phyloP scores from a whole-genome alignment of 2,113 vertebrate genomes.

The Rhabdornis inornatus region DNA sequence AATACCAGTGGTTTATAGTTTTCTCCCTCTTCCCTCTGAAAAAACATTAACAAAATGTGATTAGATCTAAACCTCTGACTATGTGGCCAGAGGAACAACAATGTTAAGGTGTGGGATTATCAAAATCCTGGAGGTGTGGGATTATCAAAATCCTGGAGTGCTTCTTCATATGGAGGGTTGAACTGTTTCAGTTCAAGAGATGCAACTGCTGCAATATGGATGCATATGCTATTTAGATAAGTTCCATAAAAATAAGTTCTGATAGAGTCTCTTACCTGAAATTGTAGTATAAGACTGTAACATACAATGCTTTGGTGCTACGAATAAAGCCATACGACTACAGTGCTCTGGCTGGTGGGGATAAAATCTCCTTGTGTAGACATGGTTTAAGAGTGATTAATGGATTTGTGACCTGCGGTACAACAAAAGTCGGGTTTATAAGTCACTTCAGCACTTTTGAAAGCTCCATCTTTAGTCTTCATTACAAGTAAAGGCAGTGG shows the following conservation, averaged over 20 bases:
- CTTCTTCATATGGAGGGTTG: not conserved
- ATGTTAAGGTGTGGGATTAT: not conserved
- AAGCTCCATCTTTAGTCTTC: conserved; percentile 50
- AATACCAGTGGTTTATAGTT: not conserved
- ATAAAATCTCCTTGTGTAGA: not conserved
- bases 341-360: not conserved
- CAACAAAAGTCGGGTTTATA: accelerated
- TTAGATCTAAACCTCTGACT: not conserved
- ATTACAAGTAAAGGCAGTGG: not conserved
- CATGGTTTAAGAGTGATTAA: conserved; percentile 28
- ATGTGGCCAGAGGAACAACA: not conserved
- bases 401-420: not conserved
- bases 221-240: not conserved
- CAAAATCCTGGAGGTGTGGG: not conserved
- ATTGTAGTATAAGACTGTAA: not conserved
- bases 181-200: not conserved
- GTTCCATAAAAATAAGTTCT: not conserved
- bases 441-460: conserved; percentile 30
- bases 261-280: not conserved
- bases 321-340: accelerated
- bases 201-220: not conserved
- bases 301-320: not conserved
- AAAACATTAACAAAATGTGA: not conserved
- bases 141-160: not conserved
- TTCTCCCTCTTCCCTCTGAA: not conserved